Evolutionary conservation across 2,113 vertebrate species (phyloP), one percentile per base, ranked within the genome.

Genomic region (Silurus asotus): DNA sequence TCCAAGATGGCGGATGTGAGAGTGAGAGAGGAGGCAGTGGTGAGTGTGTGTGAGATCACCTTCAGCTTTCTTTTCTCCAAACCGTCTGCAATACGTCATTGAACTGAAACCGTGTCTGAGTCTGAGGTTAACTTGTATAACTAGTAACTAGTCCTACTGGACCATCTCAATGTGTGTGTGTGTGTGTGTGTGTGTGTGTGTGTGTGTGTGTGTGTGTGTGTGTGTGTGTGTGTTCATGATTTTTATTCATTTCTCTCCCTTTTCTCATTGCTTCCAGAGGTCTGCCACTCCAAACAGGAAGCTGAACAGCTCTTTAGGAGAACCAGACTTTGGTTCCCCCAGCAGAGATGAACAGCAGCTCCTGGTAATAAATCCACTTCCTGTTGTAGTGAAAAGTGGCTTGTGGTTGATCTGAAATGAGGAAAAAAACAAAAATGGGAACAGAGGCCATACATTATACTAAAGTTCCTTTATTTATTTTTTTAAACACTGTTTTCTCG

Each of bases 1-100:
- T 37, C 83, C 93, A 95, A 96, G 93, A 96, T 96, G 96, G 95
- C 96, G 94, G 96, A 94, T 74, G 93, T 95, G 79, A 92, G 95
- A 0, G 93, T 95, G 89, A 92, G 93, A 64, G 95, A 95, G 88
- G 92, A 88, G 17, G 53, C 37, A 37, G 37, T 90, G 79, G 95
- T 96, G 89, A 95, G 95, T 92, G 84, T 81, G 58, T 67, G 5
- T 14, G 64, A 55, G 45, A 51, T 0, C 13, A 15, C 4, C 14
- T 69, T 69, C 15, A 37, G 13, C 2, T 25, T 11, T 70, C 2
- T 49, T 49, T 53, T 5, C 62, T 11, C 17, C 37, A 37, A 37
- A 37, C 37, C 37, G 37, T 37, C 37, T 37, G 37, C 37, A 37
- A 37, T 37, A 37, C 37, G 37, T 37, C 5, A 23, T n/a, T 3